Base-by-base conservation (phyloP, 2,888 invertebrate genomes). In the Drepanosiphum platanoidis region DNA sequence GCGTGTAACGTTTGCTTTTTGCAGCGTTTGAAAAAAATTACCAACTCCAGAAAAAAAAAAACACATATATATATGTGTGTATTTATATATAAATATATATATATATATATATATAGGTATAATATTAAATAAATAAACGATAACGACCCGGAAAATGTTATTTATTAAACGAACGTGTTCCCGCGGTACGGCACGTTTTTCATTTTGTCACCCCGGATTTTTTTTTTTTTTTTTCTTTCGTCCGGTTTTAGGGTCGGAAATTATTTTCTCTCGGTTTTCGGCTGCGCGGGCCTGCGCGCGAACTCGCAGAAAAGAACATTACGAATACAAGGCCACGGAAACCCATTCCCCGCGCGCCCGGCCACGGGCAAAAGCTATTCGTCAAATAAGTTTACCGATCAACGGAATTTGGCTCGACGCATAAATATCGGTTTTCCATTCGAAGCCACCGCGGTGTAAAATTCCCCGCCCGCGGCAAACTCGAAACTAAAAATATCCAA, bases 131-230 rank as follows among this genome's bases (percentile, higher is more conserved):
- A 58, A 32, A 71, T 71, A 74, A 84, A 77, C 58, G 68, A 84
- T 84, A 75, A 84, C 77, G 84, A 84, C 84, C 84, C 46, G 68
- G 75, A 77, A 79, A 84, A 84, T 75, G 83, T 75, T 84, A 84
- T 84, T 84, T 84, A 84, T 84, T 77, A 77, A 84, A 77, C 75
- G 84, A 36, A 84, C 84, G 84, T 84, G 84, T 36, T 68, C 22
- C 36, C 22, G 84, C 30, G 52, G 52, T 75, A 52, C 77, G 77
- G 75, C 84, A 84, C 84, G 84, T 84, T 84, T 84, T 84, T 84
- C 84, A 84, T 84, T 84, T 84, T 84, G 84, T 77, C 75, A 75
- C 77, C 66, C 64, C 77, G 32, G 77, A 68, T 77, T 77, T 84
- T 82, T 83, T 74, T 74, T 39, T 4, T 18, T 79, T 46, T 46